Conservation (phyloP, 2,797 vertebrate genomes). For the Orientallactaga sibirica region DNA sequence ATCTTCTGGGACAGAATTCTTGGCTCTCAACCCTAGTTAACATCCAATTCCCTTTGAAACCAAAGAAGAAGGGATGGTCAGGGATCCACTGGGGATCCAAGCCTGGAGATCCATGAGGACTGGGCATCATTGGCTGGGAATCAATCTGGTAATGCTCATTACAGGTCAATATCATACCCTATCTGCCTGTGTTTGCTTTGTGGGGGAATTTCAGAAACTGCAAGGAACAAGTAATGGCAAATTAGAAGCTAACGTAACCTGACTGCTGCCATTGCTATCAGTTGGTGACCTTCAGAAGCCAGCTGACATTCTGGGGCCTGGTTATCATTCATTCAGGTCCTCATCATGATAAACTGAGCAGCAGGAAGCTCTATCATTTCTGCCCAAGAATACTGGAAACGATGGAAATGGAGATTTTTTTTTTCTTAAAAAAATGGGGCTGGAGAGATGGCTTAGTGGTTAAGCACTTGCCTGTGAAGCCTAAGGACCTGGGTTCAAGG, state of each 20-base stretch:
- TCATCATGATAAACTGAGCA: background rate
- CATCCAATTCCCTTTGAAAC: background rate
- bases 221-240: conserved; percentile 5
- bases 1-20: fast-evolving
- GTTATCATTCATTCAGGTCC: conserved; percentile 37
- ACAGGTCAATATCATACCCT: background rate
- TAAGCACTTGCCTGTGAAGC: too few relatives aligned
- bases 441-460: too few relatives aligned
- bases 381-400: background rate
- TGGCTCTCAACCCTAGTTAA: background rate
- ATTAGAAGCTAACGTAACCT: conserved; percentile 52
- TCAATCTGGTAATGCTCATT: background rate
- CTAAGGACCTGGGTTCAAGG: too few relatives aligned
- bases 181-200: background rate
- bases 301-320: background rate
- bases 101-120: background rate
- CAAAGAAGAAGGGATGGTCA: background rate
- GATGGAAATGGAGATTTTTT: background rate
- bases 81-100: background rate
- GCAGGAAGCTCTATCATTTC: background rate
- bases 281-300: background rate
- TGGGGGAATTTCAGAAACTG: background rate
- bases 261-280: conserved; percentile 38
- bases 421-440: conserved; percentile 8
- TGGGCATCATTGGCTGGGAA: background rate